phyloP scores from a whole-genome alignment of 2,888 invertebrate species.

The Pachycephus smyrnensis region DNA sequence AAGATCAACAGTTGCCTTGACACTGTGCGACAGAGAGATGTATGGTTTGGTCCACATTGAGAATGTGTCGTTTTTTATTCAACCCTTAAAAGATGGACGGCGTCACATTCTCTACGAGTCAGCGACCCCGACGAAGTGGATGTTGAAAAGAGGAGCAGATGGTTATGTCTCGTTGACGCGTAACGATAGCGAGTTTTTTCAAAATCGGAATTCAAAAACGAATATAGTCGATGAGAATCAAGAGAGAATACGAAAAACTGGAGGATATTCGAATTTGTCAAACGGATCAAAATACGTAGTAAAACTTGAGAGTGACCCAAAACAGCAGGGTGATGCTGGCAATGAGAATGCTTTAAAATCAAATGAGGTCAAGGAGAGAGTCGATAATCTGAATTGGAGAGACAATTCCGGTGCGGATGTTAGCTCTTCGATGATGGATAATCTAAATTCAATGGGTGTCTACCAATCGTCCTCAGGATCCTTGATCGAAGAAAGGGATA shows the following conservation, averaged over 20 bases:
- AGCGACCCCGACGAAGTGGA: not conserved
- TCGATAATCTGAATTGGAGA: not conserved
- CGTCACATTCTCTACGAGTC: constrained; percentile 49
- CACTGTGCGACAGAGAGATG: constrained; percentile 70
- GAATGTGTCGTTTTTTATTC: constrained; percentile 68
- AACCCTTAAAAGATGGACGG: constrained; percentile 60
- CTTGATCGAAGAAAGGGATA: not conserved
- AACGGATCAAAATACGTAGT: not conserved
- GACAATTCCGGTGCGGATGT: not conserved
- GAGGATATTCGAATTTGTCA: not conserved
- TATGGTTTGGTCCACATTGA: constrained; percentile 70
- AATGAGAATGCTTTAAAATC: not conserved
- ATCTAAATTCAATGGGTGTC: not conserved
- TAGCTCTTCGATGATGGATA: not conserved
- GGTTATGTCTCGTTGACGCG: not conserved
- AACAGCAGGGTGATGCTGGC: not conserved
- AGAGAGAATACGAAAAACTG: not conserved
- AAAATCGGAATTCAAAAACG: not conserved
- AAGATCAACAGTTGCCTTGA: constrained; percentile 70
- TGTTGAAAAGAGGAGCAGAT: not conserved
- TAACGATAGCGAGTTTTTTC: not conserved
- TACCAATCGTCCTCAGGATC: no score
- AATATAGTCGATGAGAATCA: not conserved
- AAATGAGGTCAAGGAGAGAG: not conserved
- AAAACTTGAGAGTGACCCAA: not conserved